These are phyloP conservation scores for Turdus rufiventris DNA, from an alignment of 2,113 vertebrate genomes.

Conservation along the genomic window DNA sequence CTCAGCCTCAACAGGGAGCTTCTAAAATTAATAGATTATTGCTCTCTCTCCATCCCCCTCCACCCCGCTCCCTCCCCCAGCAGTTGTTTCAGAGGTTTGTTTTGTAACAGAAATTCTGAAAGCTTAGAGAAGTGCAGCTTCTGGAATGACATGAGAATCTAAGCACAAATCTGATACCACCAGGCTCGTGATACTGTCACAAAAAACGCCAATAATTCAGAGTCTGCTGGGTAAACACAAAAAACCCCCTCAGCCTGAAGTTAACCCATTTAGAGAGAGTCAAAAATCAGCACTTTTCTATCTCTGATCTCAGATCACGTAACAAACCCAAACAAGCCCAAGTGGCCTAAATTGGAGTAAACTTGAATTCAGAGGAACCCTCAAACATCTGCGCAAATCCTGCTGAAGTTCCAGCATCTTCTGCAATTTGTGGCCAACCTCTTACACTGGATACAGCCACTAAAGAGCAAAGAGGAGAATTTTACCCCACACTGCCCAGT, in stretches of 20 bases:
- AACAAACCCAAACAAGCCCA: background rate
- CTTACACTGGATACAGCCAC: background rate
- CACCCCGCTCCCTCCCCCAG: background rate
- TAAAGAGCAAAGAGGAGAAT: background rate
- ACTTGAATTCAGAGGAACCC: background rate
- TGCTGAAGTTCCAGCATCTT: background rate
- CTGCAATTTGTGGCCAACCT: background rate
- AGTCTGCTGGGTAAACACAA: background rate
- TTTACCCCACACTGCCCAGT: background rate
- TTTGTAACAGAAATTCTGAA: background rate
- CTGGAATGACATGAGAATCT: background rate
- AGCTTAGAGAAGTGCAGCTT: background rate
- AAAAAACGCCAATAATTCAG: background rate
- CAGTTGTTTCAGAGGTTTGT: background rate
- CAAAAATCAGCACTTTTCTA: background rate
- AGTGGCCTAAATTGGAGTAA: background rate
- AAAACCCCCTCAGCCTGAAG: background rate
- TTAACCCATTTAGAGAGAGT: background rate
- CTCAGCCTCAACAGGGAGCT: background rate
- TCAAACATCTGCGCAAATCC: background rate
- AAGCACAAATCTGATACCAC: background rate
- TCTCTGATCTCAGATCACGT: background rate
- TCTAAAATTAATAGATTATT: background rate
- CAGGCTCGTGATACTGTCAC: background rate
- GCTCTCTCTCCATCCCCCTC: background rate